Evolutionary conservation across 2,888 invertebrate species (phyloP).

Genomic region (Diaphora mendica): DNA sequence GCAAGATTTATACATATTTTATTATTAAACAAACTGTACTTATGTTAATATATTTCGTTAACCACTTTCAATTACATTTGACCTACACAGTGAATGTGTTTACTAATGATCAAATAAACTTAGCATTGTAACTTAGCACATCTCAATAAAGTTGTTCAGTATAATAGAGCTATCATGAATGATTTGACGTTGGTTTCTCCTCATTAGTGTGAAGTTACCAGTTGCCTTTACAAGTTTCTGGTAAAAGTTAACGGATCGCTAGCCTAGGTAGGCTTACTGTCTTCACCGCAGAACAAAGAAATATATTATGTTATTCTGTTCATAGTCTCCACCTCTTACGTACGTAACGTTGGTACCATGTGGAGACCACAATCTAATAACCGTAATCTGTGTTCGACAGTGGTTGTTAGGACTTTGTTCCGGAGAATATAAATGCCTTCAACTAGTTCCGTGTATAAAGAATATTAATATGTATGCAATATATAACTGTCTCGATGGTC

Average conservation of each 20-base stretch:
- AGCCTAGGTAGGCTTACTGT: neutral
- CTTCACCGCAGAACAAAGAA: neutral
- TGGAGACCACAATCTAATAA: no score
- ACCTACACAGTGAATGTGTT: constrained; percentile 26
- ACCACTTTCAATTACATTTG: constrained; percentile 35
- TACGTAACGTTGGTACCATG: no score
- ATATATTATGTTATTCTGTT: neutral
- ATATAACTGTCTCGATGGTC: no score
- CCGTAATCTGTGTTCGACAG: neutral
- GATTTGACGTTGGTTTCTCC: constrained; percentile 1
- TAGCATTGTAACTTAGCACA: neutral
- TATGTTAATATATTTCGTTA: neutral
- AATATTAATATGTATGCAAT: no score
- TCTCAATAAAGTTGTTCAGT: neutral
- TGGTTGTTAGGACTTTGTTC: neutral
- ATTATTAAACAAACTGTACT: neutral
- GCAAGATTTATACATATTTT: constrained; percentile 11
- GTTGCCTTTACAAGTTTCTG: neutral
- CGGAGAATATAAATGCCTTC: no score
- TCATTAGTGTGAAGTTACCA: neutral
- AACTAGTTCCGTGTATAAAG: no score
- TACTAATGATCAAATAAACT: constrained; percentile 25
- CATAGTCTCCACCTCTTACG: no score
- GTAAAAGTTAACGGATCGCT: neutral
- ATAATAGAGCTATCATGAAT: neutral